phyloP scores from a whole-genome alignment of 2,113 vertebrate genomes.

The Gymnocephalus cernua region DNA sequence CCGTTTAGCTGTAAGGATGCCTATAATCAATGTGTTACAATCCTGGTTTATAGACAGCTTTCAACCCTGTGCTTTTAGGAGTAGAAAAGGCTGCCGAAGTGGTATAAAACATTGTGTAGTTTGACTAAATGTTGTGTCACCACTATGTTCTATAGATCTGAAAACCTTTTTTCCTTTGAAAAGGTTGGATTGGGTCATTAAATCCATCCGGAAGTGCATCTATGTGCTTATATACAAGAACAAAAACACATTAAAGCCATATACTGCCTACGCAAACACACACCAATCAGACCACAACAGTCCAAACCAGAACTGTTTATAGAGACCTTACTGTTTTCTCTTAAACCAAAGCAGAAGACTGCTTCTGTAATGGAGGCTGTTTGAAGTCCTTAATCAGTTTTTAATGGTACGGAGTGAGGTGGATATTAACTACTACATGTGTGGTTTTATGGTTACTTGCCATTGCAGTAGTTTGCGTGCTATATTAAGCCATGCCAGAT shows the following conservation, averaged over 20 bases:
- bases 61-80: neutral
- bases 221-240: slow-evolving; percentile 22
- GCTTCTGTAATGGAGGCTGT: slow-evolving; percentile 69
- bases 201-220: slow-evolving; percentile 18
- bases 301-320: slow-evolving; percentile 72
- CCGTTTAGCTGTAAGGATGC: neutral
- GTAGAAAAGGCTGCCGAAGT: neutral
- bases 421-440: slow-evolving; percentile 77
- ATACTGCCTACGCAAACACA: slow-evolving; percentile 40
- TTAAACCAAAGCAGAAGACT: slow-evolving; percentile 66
- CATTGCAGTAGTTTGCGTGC: slow-evolving; percentile 72
- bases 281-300: slow-evolving; percentile 68
- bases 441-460: slow-evolving; percentile 82
- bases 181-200: slow-evolving; percentile 26
- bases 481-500: slow-evolving; percentile 78
- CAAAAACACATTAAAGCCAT: slow-evolving; percentile 48
- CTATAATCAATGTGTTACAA: neutral
- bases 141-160: neutral
- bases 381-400: slow-evolving; percentile 82
- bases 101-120: neutral
- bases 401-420: slow-evolving; percentile 71
- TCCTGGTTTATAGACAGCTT: neutral
- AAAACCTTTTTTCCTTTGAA: slow-evolving; percentile 13
- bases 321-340: slow-evolving; percentile 68
- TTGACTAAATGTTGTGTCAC: slow-evolving; percentile 18